These are phyloP conservation scores for Sitobion miscanthi DNA, from an alignment of 1,140 invertebrate species.

Conservation along the genomic window DNA sequence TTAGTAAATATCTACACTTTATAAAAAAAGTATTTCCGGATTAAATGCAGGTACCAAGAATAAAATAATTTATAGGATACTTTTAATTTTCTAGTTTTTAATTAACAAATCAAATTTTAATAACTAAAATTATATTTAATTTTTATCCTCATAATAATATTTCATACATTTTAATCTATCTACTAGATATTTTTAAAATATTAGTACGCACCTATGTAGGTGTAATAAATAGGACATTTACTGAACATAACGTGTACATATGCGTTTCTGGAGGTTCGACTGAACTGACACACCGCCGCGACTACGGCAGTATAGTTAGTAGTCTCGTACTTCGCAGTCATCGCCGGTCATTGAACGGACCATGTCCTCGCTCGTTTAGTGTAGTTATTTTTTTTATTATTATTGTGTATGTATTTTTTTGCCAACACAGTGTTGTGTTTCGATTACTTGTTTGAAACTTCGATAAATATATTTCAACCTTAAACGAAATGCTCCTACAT, in stretches of 20 bases:
- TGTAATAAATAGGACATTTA: constrained; percentile 43
- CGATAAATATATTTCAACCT: not conserved
- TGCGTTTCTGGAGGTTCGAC: constrained; percentile 30
- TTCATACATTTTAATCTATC: not conserved
- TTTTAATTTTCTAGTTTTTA: not conserved
- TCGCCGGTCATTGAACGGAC: constrained; percentile 55
- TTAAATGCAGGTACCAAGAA: not conserved
- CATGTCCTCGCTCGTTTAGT: constrained; percentile 41
- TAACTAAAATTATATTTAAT: not conserved
- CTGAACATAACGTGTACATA: constrained; percentile 7
- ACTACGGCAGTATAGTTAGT: constrained; percentile 27
- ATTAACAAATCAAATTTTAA: not conserved
- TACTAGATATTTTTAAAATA: not conserved
- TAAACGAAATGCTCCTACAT: not conserved
- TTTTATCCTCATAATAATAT: not conserved
- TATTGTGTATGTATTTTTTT: not conserved
- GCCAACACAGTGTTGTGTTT: not conserved
- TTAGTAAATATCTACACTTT: not conserved
- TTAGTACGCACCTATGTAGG: not conserved
- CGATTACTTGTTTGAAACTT: not conserved
- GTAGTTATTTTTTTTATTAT: not conserved
- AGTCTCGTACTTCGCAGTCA: constrained; percentile 51
- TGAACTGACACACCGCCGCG: constrained; percentile 20
- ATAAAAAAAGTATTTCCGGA: not conserved
- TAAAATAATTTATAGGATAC: not conserved